These are phyloP conservation scores for Notechis scutatus DNA, from an alignment of 2,113 vertebrate species.

Conservation along the genomic window DNA sequence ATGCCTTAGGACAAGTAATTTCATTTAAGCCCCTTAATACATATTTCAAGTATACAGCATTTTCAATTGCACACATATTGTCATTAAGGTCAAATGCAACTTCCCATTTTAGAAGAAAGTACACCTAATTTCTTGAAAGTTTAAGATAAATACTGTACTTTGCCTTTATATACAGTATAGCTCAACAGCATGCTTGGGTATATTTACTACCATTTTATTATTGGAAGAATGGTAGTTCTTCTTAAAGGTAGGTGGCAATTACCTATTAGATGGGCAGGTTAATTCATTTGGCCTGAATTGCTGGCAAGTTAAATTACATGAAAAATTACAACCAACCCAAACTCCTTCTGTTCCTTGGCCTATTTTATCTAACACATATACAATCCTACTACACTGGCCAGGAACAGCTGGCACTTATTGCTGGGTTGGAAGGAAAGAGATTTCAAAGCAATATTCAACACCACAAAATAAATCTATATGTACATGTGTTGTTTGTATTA, in stretches of 20 bases:
- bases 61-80: not conserved
- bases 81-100: not conserved
- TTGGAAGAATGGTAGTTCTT: not conserved
- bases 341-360: not conserved
- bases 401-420: not conserved
- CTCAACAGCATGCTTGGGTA: not conserved
- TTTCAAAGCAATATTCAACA: not conserved
- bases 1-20: not conserved
- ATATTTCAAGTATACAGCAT: not conserved
- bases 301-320: not conserved
- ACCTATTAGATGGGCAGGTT: not conserved
- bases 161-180: not conserved
- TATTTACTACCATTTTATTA: not conserved
- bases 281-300: not conserved
- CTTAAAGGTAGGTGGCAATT: not conserved
- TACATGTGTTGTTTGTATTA: not conserved
- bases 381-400: not conserved
- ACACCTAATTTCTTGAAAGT: not conserved
- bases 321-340: not conserved
- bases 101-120: not conserved
- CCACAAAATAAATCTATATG: not conserved
- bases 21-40: not conserved
- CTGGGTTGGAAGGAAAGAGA: not conserved
- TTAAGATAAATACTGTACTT: not conserved
- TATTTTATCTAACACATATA: not conserved